Evolutionary conservation across 2,888 invertebrate species (phyloP), one percentile per base, ranked within the genome.

Genomic region (Pseudococcus longispinus): DNA sequence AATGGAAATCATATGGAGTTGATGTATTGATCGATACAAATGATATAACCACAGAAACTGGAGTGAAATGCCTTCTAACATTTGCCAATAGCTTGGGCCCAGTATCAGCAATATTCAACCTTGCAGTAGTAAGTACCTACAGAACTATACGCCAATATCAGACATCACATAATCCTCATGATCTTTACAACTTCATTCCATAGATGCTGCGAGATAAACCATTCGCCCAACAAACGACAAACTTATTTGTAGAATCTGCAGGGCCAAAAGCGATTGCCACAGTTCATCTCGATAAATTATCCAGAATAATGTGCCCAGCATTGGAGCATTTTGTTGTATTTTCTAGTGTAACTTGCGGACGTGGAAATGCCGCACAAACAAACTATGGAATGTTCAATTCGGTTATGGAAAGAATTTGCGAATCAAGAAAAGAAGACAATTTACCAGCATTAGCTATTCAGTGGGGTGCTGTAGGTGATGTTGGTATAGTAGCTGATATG

Each of bases 401-500:
- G 0, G 93, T 90, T 18, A 89, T 89, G 89, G 90, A 90, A 88
- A 97, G 96, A 90, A 91, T 96, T 0, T 97, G 97, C 90, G 97
- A 97, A n/a, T 93, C 97, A 29, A 98, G 98, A 95, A 26, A 97
- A 89, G 91, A 91, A 87, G 93, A 94, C 11, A 95, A 96, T 0
- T 92, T 94, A 0, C 96, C 96, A 0, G 97, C 93, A 0, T 91
- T 96, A 88, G 97, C 97, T 1, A 93, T 98, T 11, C 96, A 98
- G 90, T 98, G 97, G 97, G 97, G 98, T 55, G 97, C 96, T 46
- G 93, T 98, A 85, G 98, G 96, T 84, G 97, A 98, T 91, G 95
- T 95, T 87, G 94, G 95, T 89, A 91, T 93, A n/a, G n/a, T 37
- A 80, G 92, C 93, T 4, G 91, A 93, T 74, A 93, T 93, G 70